phyloP scores from a whole-genome alignment of 2,888 invertebrate genomes.

The Fragum whitleyi region DNA sequence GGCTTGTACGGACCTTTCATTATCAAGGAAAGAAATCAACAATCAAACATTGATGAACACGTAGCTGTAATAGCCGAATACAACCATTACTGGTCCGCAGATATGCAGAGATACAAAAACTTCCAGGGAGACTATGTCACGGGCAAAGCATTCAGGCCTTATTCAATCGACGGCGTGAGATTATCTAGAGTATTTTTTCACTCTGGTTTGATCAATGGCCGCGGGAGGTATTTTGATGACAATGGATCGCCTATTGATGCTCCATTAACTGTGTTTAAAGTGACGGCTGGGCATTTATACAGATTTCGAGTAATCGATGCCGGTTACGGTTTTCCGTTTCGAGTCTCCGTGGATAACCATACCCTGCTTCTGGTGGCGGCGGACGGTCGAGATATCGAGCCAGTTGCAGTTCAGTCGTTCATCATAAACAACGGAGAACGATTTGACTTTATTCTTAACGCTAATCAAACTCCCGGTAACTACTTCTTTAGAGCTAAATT shows the following conservation, averaged over 20 bases:
- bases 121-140: too few relatives aligned
- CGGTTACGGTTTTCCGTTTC: slow-evolving; percentile 17
- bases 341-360: too few relatives aligned
- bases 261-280: slow-evolving; percentile 11
- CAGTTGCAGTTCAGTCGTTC: slow-evolving; percentile 11
- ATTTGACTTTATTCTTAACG: too few relatives aligned
- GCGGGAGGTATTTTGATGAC: slow-evolving; percentile 9
- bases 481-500: slow-evolving; percentile 7
- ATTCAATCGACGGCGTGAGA: too few relatives aligned
- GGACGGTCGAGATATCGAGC: slow-evolving; percentile 6
- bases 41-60: background rate
- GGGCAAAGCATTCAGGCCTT: too few relatives aligned
- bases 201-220: too few relatives aligned
- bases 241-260: background rate
- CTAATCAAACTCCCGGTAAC: too few relatives aligned
- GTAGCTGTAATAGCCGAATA: slow-evolving; percentile 16
- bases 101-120: too few relatives aligned
- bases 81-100: background rate
- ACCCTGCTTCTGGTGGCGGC: slow-evolving; percentile 2
- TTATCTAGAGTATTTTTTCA: too few relatives aligned
- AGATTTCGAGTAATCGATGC: slow-evolving; percentile 14
- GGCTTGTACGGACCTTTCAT: too few relatives aligned
- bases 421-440: too few relatives aligned
- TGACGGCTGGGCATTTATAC: background rate
- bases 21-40: too few relatives aligned